Evolutionary conservation across 2,888 invertebrate species (phyloP), one percentile per base, ranked within the genome.

Genomic region (Machimus rusticus): DNA sequence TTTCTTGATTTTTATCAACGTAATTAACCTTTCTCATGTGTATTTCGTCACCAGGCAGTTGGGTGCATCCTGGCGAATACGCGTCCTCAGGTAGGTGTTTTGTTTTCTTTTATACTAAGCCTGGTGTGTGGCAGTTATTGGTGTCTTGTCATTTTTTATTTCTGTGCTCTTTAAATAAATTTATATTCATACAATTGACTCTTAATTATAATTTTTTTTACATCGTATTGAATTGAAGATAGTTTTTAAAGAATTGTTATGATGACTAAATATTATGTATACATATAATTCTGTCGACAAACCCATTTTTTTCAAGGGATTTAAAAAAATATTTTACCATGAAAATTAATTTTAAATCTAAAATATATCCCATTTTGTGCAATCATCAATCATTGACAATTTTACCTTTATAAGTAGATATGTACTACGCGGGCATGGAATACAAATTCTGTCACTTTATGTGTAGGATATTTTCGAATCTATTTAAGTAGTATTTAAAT

Each of bases 31-130:
- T 82, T 86, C 74, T 66, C 55, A 77, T 84, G 66, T 82, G 82
- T 82, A 82, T 82, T 57, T 76, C 39, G 31, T 88, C 85, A 81
- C 86, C 89, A 92, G 98, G 99, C 91, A 97, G 97, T 93, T 98
- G 98, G 97, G 99, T 99, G 89, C 99, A 99, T 94, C 99, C 99
- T 90, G 99, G 99, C 91, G 99, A 99, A 94, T 99, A 99, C 93
- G 99, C 99, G 89, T 99, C 99, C 89, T 99, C 99, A 94, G 99
- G 99, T 99, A 95, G n/a, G 87, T 81, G 28, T 81, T 31, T 91
- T 91, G 90, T 90, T 90, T 92, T 91, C 90, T 91, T 89, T 92
- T 91, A 2, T 78, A 28, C 12, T 78, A n/a, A n/a, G 23, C 12
- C 12, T 12, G 3, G 2, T 39, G 46, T 19, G 23, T 43, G 39